Conservation (phyloP, 2,888 invertebrate genomes). For the Brenthis ino region DNA sequence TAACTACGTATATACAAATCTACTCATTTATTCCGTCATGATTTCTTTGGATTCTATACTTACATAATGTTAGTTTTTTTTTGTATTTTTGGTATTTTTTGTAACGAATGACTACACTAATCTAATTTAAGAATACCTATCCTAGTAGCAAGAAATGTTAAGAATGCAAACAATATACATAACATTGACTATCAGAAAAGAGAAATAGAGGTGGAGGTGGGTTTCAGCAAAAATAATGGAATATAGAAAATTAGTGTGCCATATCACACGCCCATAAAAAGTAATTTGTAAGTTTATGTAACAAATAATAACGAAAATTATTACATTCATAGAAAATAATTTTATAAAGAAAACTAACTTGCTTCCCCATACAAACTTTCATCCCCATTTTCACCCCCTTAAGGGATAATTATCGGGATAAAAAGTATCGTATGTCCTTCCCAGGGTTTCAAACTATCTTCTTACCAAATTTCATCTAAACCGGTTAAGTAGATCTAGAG, state of each 20-base stretch:
- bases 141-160: neutral
- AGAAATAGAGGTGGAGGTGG: neutral
- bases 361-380: too few species aligned
- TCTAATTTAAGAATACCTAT: neutral
- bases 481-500: too few species aligned
- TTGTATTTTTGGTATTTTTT: constrained; percentile 11
- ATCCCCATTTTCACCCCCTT: too few species aligned
- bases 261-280: constrained; percentile 1
- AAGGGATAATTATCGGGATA: too few species aligned
- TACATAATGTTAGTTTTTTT: constrained; percentile 5
- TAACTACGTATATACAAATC: neutral
- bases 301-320: neutral
- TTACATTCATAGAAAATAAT: too few species aligned
- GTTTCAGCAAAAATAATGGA: neutral
- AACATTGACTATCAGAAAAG: neutral
- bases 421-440: too few species aligned
- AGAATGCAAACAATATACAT: neutral
- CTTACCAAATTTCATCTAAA: too few species aligned
- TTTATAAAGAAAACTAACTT: too few species aligned
- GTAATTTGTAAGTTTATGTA: too few species aligned
- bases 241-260: constrained; percentile 6
- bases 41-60: neutral
- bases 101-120: constrained; percentile 10
- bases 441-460: too few species aligned
- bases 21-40: neutral